Conservation (phyloP, 1,140 invertebrate genomes). For the Drosophila rhopaloa region DNA sequence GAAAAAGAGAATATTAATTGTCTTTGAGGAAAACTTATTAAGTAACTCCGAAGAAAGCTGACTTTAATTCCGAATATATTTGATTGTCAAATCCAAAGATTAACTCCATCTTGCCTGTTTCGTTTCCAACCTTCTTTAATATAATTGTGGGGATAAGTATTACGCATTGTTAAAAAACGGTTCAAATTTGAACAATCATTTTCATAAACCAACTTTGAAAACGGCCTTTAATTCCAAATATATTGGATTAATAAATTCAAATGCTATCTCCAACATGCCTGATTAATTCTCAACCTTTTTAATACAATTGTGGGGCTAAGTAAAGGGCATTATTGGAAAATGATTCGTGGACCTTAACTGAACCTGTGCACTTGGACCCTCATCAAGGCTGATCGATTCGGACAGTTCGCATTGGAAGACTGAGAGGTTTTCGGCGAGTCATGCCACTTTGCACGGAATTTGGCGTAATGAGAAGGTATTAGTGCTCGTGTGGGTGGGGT, state of each 20-base stretch:
- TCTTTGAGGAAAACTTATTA: too few relatives aligned
- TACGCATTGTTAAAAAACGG: not conserved
- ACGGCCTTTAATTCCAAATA: not conserved
- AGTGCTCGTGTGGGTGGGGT: conserved; percentile 24
- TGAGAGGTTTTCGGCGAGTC: conserved; percentile 37
- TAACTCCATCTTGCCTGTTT: not conserved
- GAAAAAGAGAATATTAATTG: too few relatives aligned
- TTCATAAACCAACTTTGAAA: too few relatives aligned
- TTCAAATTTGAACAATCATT: not conserved
- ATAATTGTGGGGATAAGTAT: not conserved
- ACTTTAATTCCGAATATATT: not conserved
- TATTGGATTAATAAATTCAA: not conserved
- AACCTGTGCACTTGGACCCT: conserved; percentile 35
- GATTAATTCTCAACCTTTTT: conserved; percentile 3
- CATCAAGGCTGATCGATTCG: conserved; percentile 49
- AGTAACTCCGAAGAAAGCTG: too few relatives aligned
- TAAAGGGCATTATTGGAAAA: not conserved
- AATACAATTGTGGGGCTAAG: conserved; percentile 7
- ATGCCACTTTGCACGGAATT: conserved; percentile 46
- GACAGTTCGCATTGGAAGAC: conserved; percentile 38
- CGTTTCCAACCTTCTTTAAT: conserved; percentile 1
- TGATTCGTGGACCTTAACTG: not conserved
- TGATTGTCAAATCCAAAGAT: not conserved
- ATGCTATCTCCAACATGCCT: not conserved
- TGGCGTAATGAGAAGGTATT: conserved; percentile 47